Base-by-base conservation (phyloP, 1,140 invertebrate species). In the Diabrotica virgifera region DNA sequence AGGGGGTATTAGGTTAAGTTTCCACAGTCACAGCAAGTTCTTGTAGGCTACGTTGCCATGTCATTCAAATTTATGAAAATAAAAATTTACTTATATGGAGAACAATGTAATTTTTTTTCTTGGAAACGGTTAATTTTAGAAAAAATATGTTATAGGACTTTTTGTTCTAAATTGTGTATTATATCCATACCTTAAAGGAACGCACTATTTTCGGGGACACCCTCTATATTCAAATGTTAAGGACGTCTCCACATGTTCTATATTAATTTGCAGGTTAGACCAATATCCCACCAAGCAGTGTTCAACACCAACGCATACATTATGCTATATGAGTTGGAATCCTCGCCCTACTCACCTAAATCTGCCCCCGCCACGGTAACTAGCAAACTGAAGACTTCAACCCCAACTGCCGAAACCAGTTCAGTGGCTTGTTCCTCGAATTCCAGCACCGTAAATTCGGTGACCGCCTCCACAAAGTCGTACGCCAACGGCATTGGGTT, bases 291-390 rank as follows among this genome's bases (percentile, higher is more conserved):
- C 59, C 86, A 85, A 70, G 87, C 86, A 70, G 91, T 93, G 46
- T 82, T 93, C 12, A 88, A 85, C 70, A 91, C 90, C 11, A 92
- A 94, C 78, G 90, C 93, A 1, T 96, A 96, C 75, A 92, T 96
- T 54, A 90, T 96, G 84, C 90, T 96, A 68, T 96, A 94, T 77
- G 91, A 94, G 79, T 83, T 91, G 81, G 88, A 89, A 68, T 68
- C 72, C 38, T 72, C 79, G 12, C 74, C 78, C n/a, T 68, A 70
- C 53, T 40, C 72, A 6, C 74, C 77, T 65, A 74, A 59, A 56
- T 9, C 66, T 64, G 68, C 70, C 68, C 36, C 46, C 59, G 13
- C 70, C 66, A 79, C 80, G 54, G 65, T 71, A 62, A 74, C 10
- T 73, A 63, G 79, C 76, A 71, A 76, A 69, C 65, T 67, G 7